Evolutionary conservation across 2,888 invertebrate species (phyloP).

Genomic region (Protonemura montana): DNA sequence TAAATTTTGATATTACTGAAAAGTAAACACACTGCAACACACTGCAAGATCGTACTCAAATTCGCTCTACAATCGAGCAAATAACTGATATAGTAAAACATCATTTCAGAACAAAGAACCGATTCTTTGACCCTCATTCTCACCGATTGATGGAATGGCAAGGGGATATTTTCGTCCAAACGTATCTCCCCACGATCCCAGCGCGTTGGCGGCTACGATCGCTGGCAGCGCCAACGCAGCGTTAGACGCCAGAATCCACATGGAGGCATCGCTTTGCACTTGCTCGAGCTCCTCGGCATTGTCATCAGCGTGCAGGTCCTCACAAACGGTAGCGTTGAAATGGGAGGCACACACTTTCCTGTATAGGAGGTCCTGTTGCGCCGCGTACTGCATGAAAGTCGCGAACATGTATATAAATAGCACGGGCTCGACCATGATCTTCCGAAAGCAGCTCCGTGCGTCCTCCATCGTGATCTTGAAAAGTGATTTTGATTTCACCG

Average conservation of each 20-base stretch:
- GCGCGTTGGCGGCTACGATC: constrained; percentile 54
- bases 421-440: constrained; percentile 60
- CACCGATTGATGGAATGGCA: constrained; percentile 58
- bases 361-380: constrained; percentile 58
- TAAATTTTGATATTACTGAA: too few species aligned
- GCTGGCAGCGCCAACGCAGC: constrained; percentile 54
- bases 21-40: too few species aligned
- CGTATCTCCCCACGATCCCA: constrained; percentile 57
- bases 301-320: constrained; percentile 51
- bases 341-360: constrained; percentile 56
- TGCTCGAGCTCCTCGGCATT: constrained; percentile 49
- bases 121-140: too few species aligned
- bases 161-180: constrained; percentile 60
- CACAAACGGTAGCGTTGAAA: constrained; percentile 50
- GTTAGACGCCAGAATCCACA: constrained; percentile 55
- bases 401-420: constrained; percentile 60
- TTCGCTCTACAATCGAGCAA: too few species aligned
- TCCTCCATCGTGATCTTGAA: constrained; percentile 20
- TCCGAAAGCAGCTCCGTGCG: constrained; percentile 25
- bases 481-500: neutral
- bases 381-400: constrained; percentile 57
- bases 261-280: constrained; percentile 54
- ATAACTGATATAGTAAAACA: too few species aligned
- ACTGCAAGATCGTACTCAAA: too few species aligned
- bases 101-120: too few species aligned